Conservation (phyloP, 2,888 invertebrate genomes). For the Drosophila ochracea region DNA sequence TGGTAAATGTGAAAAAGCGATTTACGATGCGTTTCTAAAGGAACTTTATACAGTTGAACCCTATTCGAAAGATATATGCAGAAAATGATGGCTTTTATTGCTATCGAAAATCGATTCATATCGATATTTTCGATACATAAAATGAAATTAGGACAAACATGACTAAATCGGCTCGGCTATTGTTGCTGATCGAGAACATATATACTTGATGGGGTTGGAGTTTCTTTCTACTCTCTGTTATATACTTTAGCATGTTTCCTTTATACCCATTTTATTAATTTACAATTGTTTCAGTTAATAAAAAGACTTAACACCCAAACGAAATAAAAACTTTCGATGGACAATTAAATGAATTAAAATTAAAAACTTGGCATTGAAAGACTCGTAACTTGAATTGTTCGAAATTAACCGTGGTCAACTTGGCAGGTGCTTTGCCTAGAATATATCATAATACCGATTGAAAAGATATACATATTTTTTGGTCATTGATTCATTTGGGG, state of each 20-base stretch:
- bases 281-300: neutral
- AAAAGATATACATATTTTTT: constrained; percentile 6
- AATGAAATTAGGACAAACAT: neutral
- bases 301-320: neutral
- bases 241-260: neutral
- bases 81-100: neutral
- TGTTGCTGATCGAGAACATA: neutral
- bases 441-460: neutral
- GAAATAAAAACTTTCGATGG: neutral
- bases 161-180: neutral
- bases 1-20: neutral
- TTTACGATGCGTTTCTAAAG: neutral
- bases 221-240: neutral
- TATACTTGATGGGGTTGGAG: neutral
- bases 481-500: constrained; percentile 49
- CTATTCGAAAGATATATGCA: neutral
- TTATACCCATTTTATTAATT: neutral
- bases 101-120: neutral
- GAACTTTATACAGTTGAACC: neutral
- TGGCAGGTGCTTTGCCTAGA: neutral
- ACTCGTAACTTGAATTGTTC: neutral
- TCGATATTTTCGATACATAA: neutral
- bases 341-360: neutral
- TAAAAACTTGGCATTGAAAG: neutral
- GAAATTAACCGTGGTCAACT: neutral